Evolutionary conservation across 1,140 invertebrate species (phyloP), one percentile per base, ranked within the genome.

Genomic region (Procambarus virginalis): DNA sequence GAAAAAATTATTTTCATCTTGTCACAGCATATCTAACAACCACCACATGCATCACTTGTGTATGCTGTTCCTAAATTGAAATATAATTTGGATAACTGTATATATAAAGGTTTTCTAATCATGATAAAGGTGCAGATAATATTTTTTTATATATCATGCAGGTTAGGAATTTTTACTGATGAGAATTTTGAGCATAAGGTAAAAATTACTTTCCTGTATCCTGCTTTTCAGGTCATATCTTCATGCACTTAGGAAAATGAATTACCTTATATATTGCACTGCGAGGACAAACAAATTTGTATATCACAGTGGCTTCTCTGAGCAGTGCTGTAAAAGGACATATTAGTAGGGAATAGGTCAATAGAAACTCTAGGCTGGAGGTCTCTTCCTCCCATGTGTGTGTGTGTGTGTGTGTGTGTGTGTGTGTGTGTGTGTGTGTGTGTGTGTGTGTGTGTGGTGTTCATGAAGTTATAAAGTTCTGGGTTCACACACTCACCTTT

Each of bases 401-500:
- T 34, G 34, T 34, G 34, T 34, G 34, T 34, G 34, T 34, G 34
- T 34, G 34, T 34, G 34, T 34, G 34, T 34, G 34, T 34, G 34
- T 34, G 34, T 34, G 34, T 34, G 34, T 34, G 34, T 34, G 34
- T 34, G 34, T 34, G 34, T 34, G 34, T 34, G 34, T 34, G 34
- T 34, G 34, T 34, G 34, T 34, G 34, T 34, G 34, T 34, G 34
- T 34, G 34, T n/a, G n/a, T n/a, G n/a, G n/a, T 34, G 34, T 1
- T 34, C 34, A 34, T 34, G 0, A 34, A 34, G 34, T 34, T 34
- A 34, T 58, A 58, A 6, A 58, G 55, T 58, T 17, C 34, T 68
- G 4, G 17, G 64, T 10, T 20, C 64, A 1, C 64, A 68, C 22
- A 90, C 91, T 89, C 68, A 92, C 92, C 97, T 99, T 99, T 93